Evolutionary conservation across 2,888 invertebrate genomes (phyloP).

Genomic region (Strigamia maritima): DNA sequence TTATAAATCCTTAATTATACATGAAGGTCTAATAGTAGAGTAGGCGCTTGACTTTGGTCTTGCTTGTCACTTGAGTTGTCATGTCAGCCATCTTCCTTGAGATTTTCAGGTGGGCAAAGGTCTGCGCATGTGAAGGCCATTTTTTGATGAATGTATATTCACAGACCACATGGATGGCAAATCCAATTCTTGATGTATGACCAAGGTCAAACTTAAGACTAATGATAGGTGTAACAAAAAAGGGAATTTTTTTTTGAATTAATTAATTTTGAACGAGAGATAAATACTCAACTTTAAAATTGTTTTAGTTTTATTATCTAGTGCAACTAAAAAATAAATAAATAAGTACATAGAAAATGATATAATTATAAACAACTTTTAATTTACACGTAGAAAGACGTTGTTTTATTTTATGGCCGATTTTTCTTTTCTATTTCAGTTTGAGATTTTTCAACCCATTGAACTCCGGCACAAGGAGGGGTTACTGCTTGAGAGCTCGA

Average conservation of each 20-base stretch:
- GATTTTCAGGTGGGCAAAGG: slow-evolving; percentile 5
- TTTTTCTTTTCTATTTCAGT: background rate
- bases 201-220: slow-evolving; percentile 5
- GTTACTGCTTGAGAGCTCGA: slow-evolving; percentile 9
- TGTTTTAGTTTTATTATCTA: background rate
- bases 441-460: slow-evolving; percentile 1
- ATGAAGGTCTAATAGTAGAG: background rate
- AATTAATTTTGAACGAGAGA: background rate
- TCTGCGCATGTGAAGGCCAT: background rate
- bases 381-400: background rate
- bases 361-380: background rate
- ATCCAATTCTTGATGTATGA: slow-evolving; percentile 10
- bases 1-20: slow-evolving; percentile 6
- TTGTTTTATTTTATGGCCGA: background rate
- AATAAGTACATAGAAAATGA: background rate
- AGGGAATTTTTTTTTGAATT: background rate
- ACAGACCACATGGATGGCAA: slow-evolving; percentile 5
- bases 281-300: background rate
- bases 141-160: background rate
- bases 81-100: background rate
- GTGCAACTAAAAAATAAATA: background rate
- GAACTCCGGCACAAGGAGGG: background rate
- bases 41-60: background rate
- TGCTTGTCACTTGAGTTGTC: background rate
- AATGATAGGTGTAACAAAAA: slow-evolving; percentile 9